Evolutionary conservation across 2,888 invertebrate genomes (phyloP), one percentile per base, ranked within the genome.

Genomic region (Dicranocentrus wangi): DNA sequence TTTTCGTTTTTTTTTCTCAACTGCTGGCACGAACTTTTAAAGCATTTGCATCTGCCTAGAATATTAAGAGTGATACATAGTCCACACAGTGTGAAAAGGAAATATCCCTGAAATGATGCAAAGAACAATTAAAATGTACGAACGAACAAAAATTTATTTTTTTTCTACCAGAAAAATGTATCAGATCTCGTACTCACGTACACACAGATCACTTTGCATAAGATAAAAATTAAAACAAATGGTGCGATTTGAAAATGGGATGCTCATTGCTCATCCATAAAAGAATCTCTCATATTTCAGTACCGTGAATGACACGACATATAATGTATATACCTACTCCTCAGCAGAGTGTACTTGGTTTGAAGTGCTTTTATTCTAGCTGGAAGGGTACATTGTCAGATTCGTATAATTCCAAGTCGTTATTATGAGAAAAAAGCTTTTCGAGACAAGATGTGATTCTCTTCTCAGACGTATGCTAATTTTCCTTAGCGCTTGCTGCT

Each of bases 311-410:
- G 1, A 39, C 39, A 39, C 39, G 39, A 39, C 13, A 13, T 39
- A 13, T 39, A 47, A 17, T 47, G 17, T n/a, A n/a, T n/a, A 47
- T 47, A 2, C n/a, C 15, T 47, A 10, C 32, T 32, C 32, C n/a
- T n/a, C n/a, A n/a, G n/a, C n/a, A n/a, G 47, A 47, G 3, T 5
- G 55, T 70, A n/a, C 39, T 58, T 47, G 17, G 17, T 47, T 47
- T 8, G 15, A 13, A 47, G n/a, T n/a, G n/a, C 15, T 17, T 15
- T n/a, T 39, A 39, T 55, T 23, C 19, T 66, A 75, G 75, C 75
- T 75, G 75, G 75, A 75, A 75, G 75, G 65, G 65, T 75, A 75
- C 75, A 75, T 66, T 75, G 63, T 66, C 73, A 63, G 23, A 68
- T 63, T 15, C 3, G 7, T 10, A 55, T 7, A 55, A 5, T 23